Conservation (phyloP, 2,113 vertebrate species). For the Helogale parvula region DNA sequence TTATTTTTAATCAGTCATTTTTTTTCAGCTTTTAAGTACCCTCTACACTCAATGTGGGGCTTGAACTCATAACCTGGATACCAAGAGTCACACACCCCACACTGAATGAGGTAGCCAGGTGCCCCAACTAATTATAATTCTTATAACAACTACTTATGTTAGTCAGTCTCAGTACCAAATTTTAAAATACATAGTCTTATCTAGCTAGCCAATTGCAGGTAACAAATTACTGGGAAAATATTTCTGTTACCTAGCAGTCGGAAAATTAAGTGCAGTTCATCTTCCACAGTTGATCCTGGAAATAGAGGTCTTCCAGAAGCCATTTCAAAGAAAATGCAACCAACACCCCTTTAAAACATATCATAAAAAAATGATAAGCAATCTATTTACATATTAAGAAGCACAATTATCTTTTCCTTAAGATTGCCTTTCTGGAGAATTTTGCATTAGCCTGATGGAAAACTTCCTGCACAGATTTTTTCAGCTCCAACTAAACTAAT, state of each 20-base stretch:
- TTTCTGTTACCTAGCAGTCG: slow-evolving; percentile 93
- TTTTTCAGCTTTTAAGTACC: background rate
- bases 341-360: slow-evolving; percentile 92
- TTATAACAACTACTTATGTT: background rate
- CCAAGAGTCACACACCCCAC: background rate
- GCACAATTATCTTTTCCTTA: slow-evolving; percentile 22
- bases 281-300: slow-evolving; percentile 98
- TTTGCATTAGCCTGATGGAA: slow-evolving; percentile 44
- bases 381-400: slow-evolving; percentile 28
- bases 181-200: background rate
- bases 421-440: slow-evolving; percentile 11
- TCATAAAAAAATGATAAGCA: slow-evolving; percentile 55
- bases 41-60: background rate
- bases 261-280: slow-evolving; percentile 98
- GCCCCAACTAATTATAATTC: background rate
- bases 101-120: background rate
- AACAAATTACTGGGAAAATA: slow-evolving; percentile 35
- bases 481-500: background rate
- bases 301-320: slow-evolving; percentile 98
- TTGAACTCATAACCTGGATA: background rate
- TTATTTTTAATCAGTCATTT: background rate
- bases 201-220: background rate
- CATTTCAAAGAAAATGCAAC: slow-evolving; percentile 99
- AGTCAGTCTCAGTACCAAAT: background rate
- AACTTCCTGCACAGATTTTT: slow-evolving; percentile 24